Conservation (phyloP, 2,888 invertebrate genomes). For the Tyria jacobaeae region DNA sequence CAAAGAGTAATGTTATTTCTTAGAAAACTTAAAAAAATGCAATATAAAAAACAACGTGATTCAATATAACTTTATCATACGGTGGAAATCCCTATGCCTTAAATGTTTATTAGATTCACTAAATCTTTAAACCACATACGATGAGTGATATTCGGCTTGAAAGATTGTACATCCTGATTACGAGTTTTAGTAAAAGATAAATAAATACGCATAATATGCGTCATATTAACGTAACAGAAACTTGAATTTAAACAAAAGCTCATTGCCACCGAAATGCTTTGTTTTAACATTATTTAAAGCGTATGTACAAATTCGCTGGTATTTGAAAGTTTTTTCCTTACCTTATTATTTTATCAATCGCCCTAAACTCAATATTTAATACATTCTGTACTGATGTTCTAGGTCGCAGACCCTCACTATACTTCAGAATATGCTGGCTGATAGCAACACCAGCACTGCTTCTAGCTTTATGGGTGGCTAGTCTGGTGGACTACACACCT, state of each 20-base stretch:
- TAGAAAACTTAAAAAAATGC: not conserved
- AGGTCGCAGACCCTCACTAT: conserved; percentile 90
- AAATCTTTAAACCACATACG: conserved; percentile 12
- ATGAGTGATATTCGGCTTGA: conserved; percentile 8
- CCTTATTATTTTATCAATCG: too few species aligned
- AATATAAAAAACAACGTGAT: conserved; percentile 25
- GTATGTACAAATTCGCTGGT: too few species aligned
- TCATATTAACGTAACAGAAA: not conserved
- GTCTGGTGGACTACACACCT: conserved; percentile 94
- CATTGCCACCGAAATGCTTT: too few species aligned
- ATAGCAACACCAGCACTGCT: conserved; percentile 93
- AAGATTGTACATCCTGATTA: conserved; percentile 1
- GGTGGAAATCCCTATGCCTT: conserved; percentile 17
- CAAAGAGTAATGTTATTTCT: conserved; percentile 35
- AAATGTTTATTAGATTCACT: conserved; percentile 9
- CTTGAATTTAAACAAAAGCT: too few species aligned
- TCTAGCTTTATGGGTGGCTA: conserved; percentile 95
- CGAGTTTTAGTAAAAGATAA: conserved; percentile 6
- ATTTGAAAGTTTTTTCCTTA: too few species aligned
- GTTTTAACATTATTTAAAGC: too few species aligned
- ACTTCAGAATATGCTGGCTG: conserved; percentile 95
- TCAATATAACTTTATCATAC: conserved; percentile 41
- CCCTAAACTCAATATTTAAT: not conserved
- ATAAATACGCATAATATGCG: not conserved
- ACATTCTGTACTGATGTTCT: conserved; percentile 36